These are phyloP conservation scores for Phocides pigmalion DNA, from an alignment of 1,140 invertebrate species.

Conservation along the genomic window DNA sequence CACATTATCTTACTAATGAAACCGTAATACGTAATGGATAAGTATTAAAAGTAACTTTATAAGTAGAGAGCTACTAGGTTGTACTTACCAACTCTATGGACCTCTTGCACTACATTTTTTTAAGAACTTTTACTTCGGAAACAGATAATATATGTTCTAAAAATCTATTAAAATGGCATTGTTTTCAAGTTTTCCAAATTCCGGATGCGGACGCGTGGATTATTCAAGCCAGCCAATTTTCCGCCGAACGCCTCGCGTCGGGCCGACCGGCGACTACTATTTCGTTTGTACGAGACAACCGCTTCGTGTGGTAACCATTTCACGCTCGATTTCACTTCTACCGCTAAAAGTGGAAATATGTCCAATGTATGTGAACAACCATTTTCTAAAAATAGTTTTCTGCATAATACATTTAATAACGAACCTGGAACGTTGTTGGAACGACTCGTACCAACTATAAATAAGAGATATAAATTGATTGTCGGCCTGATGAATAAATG, in stretches of 20 bases:
- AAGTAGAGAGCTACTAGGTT: too few relatives aligned
- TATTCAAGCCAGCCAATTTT: slow-evolving; percentile 67
- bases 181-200: neutral
- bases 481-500: neutral
- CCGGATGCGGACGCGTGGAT: neutral
- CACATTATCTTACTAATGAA: too few relatives aligned
- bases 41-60: too few relatives aligned
- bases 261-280: slow-evolving; percentile 64
- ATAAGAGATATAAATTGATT: neutral
- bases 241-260: slow-evolving; percentile 67
- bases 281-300: slow-evolving; percentile 77
- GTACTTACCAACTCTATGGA: too few relatives aligned
- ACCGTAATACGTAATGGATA: too few relatives aligned
- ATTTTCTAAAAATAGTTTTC: neutral
- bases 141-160: too few relatives aligned
- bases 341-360: slow-evolving; percentile 65
- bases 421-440: neutral
- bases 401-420: neutral
- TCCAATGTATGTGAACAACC: slow-evolving; percentile 42
- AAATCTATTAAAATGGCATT: neutral
- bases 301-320: slow-evolving; percentile 76
- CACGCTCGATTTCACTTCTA: slow-evolving; percentile 74
- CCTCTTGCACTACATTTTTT: too few relatives aligned
- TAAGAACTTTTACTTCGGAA: too few relatives aligned
- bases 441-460: too few relatives aligned